Evolutionary conservation across 1,140 invertebrate genomes (phyloP).

Genomic region (Hyles euphorbiae): DNA sequence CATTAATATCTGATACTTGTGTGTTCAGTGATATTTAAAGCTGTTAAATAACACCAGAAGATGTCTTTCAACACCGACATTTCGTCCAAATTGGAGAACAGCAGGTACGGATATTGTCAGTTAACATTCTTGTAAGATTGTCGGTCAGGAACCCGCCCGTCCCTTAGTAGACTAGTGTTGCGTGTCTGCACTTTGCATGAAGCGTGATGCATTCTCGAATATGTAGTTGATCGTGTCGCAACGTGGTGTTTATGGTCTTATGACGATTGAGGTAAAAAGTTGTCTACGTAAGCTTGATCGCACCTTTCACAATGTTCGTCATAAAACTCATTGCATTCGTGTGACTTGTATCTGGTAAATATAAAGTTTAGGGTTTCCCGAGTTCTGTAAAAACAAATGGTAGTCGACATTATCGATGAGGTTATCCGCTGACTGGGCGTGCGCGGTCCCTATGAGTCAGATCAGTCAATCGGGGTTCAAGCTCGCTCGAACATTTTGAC

Average conservation of each 20-base stretch:
- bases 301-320: slow-evolving; percentile 17
- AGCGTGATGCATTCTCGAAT: slow-evolving; percentile 22
- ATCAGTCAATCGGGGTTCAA: not conserved
- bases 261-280: not conserved
- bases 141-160: slow-evolving; percentile 18
- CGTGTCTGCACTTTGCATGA: slow-evolving; percentile 10
- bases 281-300: slow-evolving; percentile 5
- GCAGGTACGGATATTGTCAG: slow-evolving; percentile 53
- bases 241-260: not conserved
- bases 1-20: slow-evolving; percentile 45
- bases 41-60: slow-evolving; percentile 62
- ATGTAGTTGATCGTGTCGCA: slow-evolving; percentile 10
- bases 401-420: not conserved
- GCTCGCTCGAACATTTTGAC: not conserved
- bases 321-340: not conserved
- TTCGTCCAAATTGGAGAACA: slow-evolving; percentile 68
- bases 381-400: not conserved
- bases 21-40: slow-evolving; percentile 70
- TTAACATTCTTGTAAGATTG: slow-evolving; percentile 13
- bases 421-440: not conserved
- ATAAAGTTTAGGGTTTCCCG: not conserved
- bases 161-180: slow-evolving; percentile 19
- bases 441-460: slow-evolving; percentile 2
- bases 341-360: not conserved
- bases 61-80: slow-evolving; percentile 72